phyloP scores from a whole-genome alignment of 2,113 vertebrate genomes.

The Bujurquina vittata region DNA sequence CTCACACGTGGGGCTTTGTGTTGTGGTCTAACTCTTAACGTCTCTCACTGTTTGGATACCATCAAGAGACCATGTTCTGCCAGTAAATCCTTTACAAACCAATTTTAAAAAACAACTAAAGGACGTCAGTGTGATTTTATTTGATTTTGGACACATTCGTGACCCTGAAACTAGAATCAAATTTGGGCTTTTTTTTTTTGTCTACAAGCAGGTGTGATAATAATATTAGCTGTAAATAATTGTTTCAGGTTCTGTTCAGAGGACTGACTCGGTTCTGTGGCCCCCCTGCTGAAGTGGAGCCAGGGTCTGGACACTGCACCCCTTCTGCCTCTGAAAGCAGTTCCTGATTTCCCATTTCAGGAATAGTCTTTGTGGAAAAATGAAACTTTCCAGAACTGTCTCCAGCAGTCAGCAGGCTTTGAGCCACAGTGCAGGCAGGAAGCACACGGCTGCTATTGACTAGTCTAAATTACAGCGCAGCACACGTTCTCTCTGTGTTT shows the following conservation, averaged over 20 bases:
- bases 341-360: neutral
- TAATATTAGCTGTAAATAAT: neutral
- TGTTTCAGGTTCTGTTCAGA: neutral
- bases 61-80: neutral
- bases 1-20: neutral
- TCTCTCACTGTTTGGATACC: neutral
- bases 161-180: too few relatives aligned
- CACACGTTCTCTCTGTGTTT: neutral
- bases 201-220: neutral
- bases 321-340: neutral
- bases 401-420: neutral
- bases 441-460: fast-evolving
- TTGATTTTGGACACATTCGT: too few relatives aligned
- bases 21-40: constrained; percentile 7
- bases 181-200: neutral
- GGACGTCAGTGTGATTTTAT: too few relatives aligned
- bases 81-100: neutral
- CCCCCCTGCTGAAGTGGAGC: neutral
- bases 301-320: neutral
- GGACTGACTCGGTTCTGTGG: neutral
- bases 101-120: too few relatives aligned
- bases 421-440: neutral
- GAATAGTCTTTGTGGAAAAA: neutral
- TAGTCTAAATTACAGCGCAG: neutral
- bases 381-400: neutral